Conservation (phyloP, 2,797 vertebrate species). For the Amazona ochrocephala region DNA sequence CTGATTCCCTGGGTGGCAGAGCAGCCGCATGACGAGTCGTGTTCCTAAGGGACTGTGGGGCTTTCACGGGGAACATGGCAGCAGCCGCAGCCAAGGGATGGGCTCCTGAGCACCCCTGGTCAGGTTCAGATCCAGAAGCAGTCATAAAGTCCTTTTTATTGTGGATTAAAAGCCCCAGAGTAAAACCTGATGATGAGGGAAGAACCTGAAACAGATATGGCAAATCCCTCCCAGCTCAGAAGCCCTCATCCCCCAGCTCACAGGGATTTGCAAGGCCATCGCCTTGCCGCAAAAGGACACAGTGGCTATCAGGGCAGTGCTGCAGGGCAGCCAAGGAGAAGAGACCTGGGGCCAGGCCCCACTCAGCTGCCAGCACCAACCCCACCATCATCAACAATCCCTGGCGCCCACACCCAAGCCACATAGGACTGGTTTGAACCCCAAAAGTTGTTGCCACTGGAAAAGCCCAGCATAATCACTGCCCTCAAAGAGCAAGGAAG, state of each 20-base stretch:
- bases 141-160: background rate
- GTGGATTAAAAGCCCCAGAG: background rate
- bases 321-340: background rate
- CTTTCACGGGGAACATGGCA: background rate
- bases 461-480: background rate
- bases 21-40: fast-evolving
- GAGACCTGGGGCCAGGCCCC: background rate
- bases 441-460: background rate
- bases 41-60: background rate
- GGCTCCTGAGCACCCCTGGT: background rate
- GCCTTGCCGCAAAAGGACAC: fast-evolving
- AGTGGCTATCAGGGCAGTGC: fast-evolving
- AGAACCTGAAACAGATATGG: background rate
- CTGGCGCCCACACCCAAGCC: background rate
- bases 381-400: fast-evolving
- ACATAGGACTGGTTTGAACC: background rate
- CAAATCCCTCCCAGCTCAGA: background rate
- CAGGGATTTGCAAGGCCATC: fast-evolving
- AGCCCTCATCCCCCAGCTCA: no score
- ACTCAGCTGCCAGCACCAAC: background rate
- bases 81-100: fast-evolving
- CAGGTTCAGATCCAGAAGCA: background rate
- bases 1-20: background rate
- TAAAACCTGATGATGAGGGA: background rate
- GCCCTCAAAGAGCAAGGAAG: background rate